These are phyloP conservation scores for Eupeodes luniger DNA, from an alignment of 2,888 invertebrate genomes.

Conservation along the genomic window DNA sequence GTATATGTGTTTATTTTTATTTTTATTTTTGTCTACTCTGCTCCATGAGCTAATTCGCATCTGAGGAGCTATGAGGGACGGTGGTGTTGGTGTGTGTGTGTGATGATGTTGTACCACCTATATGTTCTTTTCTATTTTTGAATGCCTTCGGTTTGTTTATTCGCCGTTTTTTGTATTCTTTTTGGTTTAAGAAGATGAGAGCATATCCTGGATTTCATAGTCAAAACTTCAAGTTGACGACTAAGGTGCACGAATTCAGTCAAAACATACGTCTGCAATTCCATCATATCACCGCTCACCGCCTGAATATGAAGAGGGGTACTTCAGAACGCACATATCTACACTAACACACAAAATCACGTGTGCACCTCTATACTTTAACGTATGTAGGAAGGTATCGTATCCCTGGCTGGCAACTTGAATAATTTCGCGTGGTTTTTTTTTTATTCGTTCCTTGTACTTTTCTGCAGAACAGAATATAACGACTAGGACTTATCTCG, in stretches of 20 bases:
- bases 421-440: conserved; percentile 62
- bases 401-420: conserved; percentile 18
- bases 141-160: conserved; percentile 11
- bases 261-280: conserved; percentile 33
- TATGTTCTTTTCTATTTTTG: conserved; percentile 24
- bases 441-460: conserved; percentile 31
- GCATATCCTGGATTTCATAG: conserved; percentile 62
- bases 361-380: neutral
- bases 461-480: conserved; percentile 28
- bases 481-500: conserved; percentile 33
- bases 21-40: conserved; percentile 70
- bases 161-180: conserved; percentile 20
- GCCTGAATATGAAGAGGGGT: conserved; percentile 24
- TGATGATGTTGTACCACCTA: conserved; percentile 54
- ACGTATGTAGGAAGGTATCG: neutral
- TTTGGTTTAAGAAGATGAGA: conserved; percentile 54
- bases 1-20: conserved; percentile 3
- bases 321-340: conserved; percentile 21
- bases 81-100: conserved; percentile 46
- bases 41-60: conserved; percentile 71
- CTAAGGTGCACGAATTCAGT: conserved; percentile 57
- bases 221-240: conserved; percentile 73
- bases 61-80: conserved; percentile 54
- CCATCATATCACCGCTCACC: neutral
- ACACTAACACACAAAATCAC: conserved; percentile 11